Percentiles rank a stretch among this genome's conserved stretches.
phyloP scores from a whole-genome alignment of 1,140 invertebrate genomes.

The Coenobita brevimanus region DNA sequence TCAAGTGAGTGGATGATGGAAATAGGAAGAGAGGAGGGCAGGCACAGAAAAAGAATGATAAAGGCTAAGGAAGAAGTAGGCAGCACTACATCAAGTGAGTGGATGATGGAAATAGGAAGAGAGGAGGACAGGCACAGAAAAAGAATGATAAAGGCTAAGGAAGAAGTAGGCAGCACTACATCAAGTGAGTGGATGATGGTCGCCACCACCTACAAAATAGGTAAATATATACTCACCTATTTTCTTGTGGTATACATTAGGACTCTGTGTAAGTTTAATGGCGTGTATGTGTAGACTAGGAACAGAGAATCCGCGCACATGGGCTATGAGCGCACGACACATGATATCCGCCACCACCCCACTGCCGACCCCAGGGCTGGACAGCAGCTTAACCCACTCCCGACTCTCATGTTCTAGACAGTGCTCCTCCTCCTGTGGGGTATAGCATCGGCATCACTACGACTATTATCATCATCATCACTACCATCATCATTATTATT shows the following conservation, averaged over 20 bases:
- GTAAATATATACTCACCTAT: constrained; percentile 24
- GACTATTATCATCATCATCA: neutral
- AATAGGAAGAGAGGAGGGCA: too few species aligned
- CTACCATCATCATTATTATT: too few species aligned
- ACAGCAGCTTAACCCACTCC: constrained; percentile 46
- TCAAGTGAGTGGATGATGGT: too few species aligned
- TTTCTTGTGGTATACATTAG: constrained; percentile 32
- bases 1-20: too few species aligned
- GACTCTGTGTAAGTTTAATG: constrained; percentile 47
- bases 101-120: too few species aligned
- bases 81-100: too few species aligned
- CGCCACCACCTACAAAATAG: too few species aligned
- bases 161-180: too few species aligned
- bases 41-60: too few species aligned
- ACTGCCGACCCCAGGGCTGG: constrained; percentile 36
- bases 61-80: too few species aligned
- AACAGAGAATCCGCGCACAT: constrained; percentile 34
- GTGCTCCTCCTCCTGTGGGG: constrained; percentile 44
- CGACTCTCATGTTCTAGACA: constrained; percentile 46
- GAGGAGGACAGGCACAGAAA: too few species aligned
- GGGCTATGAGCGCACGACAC: constrained; percentile 38
- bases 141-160: too few species aligned
- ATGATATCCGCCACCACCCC: constrained; percentile 36
- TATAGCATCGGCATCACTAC: neutral
- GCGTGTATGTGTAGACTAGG: constrained; percentile 54